Conservation (phyloP, 2,888 invertebrate species). For the Acleris literana region DNA sequence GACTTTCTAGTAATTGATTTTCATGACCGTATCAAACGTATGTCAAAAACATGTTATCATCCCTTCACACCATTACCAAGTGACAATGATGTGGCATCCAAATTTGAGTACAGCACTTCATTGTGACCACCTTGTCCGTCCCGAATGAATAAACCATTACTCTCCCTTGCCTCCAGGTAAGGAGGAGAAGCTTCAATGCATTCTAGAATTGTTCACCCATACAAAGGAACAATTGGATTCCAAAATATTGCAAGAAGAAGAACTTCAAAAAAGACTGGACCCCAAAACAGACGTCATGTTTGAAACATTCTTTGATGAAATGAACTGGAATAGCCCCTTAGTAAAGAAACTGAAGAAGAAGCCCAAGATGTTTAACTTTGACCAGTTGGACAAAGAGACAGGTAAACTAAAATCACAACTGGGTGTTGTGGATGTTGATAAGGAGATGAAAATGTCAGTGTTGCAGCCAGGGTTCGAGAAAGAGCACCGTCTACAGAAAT, state of each 20-base stretch:
- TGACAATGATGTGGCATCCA: too few species aligned
- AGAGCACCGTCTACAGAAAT: slow-evolving; percentile 83
- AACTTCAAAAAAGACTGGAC: slow-evolving; percentile 60
- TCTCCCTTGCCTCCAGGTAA: slow-evolving; percentile 54
- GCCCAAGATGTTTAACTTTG: slow-evolving; percentile 63
- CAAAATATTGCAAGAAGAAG: slow-evolving; percentile 55
- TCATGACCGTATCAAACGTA: too few species aligned
- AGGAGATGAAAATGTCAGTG: slow-evolving; percentile 85
- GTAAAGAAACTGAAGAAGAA: slow-evolving; percentile 59
- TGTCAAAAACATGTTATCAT: too few species aligned
- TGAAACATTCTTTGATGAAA: slow-evolving; percentile 71
- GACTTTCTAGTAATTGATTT: too few species aligned
- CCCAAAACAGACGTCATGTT: slow-evolving; percentile 65
- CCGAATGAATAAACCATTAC: too few species aligned
- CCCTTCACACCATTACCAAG: too few species aligned
- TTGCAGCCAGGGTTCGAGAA: slow-evolving; percentile 87
- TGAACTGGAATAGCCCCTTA: slow-evolving; percentile 67
- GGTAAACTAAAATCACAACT: slow-evolving; percentile 71
- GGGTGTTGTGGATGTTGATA: slow-evolving; percentile 75
- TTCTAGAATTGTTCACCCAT: slow-evolving; percentile 64
- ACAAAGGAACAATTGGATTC: slow-evolving; percentile 67
- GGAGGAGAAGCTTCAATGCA: slow-evolving; percentile 57
- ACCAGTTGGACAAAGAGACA: slow-evolving; percentile 65
- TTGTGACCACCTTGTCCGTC: too few species aligned
- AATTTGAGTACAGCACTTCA: too few species aligned